Conservation (phyloP, 1,140 invertebrate species). For the Brachystomella parvula region DNA sequence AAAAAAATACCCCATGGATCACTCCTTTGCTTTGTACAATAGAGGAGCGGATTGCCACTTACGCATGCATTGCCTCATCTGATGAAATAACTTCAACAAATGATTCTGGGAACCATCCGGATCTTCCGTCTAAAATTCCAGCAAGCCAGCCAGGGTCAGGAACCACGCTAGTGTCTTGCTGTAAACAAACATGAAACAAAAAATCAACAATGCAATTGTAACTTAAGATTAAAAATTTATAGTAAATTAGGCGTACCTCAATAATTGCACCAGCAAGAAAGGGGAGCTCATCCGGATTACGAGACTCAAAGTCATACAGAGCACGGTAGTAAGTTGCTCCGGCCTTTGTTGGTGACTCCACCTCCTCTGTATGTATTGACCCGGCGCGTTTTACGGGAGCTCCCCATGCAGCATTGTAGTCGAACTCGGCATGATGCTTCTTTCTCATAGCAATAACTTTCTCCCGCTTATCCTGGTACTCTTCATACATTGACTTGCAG, state of each 20-base stretch:
- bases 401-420: constrained; percentile 41
- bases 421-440: constrained; percentile 35
- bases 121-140: constrained; percentile 74
- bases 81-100: constrained; percentile 75
- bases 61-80: constrained; percentile 18
- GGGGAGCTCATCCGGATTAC: constrained; percentile 87
- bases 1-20: background rate
- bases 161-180: constrained; percentile 72
- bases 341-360: background rate
- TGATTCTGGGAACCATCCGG: constrained; percentile 96
- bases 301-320: constrained; percentile 85
- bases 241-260: constrained; percentile 49
- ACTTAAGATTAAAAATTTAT: background rate
- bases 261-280: constrained; percentile 92
- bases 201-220: constrained; percentile 1
- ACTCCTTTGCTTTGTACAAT: background rate
- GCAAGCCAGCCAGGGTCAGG: constrained; percentile 96
- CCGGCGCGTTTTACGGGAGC: constrained; percentile 19
- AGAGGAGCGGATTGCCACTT: background rate
- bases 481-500: constrained; percentile 52
- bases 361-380: background rate
- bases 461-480: constrained; percentile 53
- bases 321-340: constrained; percentile 63
- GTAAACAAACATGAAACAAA: constrained; percentile 35
- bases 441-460: constrained; percentile 42